Percentiles rank a stretch among this genome's conserved stretches.
These are phyloP conservation scores for Hyposmocoma kahamanoa DNA, from an alignment of 1,140 invertebrate genomes.

Conservation along the genomic window DNA sequence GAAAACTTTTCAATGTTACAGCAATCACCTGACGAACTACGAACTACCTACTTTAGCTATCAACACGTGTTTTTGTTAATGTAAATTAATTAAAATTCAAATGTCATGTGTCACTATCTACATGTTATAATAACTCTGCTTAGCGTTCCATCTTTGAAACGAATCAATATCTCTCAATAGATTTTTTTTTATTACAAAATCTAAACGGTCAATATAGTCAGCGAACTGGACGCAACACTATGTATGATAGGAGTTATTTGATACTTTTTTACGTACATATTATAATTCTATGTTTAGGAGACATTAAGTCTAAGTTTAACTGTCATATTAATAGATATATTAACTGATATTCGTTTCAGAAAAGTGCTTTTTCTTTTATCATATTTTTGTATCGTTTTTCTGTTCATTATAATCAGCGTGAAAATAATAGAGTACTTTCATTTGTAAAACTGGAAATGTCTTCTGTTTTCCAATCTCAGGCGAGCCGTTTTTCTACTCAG, in stretches of 20 bases:
- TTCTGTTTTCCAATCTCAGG: not conserved
- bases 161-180: constrained; percentile 46
- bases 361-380: too few relatives aligned
- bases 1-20: too few relatives aligned
- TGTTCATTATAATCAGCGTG: too few relatives aligned
- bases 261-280: not conserved
- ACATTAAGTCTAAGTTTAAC: not conserved
- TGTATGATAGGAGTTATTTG: constrained; percentile 1
- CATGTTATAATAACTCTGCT: constrained; percentile 4
- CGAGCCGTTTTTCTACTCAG: constrained; percentile 29
- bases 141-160: constrained; percentile 25
- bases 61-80: too few relatives aligned
- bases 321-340: not conserved
- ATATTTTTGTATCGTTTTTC: too few relatives aligned
- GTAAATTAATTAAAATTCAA: too few relatives aligned
- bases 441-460: too few relatives aligned
- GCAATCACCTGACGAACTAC: too few relatives aligned
- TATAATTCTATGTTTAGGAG: not conserved
- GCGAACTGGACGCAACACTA: constrained; percentile 27
- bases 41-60: too few relatives aligned
- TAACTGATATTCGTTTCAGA: too few relatives aligned
- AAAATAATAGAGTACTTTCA: too few relatives aligned
- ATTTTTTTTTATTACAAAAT: constrained; percentile 37
- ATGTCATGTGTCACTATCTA: constrained; percentile 2
- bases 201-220: constrained; percentile 29